A percentile compares a stretch with the other conserved stretches of the same genome.
Evolutionary conservation across 2,113 vertebrate genomes (phyloP).

Genomic region (Crypturellus undulatus): DNA sequence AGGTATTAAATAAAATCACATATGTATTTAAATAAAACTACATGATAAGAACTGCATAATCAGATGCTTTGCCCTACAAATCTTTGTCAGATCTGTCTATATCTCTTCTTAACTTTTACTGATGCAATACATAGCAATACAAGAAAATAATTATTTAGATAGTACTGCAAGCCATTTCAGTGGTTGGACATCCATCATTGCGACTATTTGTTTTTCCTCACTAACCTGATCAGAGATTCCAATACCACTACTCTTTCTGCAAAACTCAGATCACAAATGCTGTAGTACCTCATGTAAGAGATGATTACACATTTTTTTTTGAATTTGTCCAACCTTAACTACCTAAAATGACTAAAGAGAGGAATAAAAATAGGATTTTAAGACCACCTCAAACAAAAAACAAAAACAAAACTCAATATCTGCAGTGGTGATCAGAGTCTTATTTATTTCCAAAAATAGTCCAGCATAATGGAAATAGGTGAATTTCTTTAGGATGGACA

Average conservation of each 20-base stretch:
- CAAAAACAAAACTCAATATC: neutral
- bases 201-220: neutral
- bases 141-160: neutral
- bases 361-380: neutral
- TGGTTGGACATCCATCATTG: neutral
- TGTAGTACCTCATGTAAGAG: neutral
- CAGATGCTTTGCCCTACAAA: neutral
- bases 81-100: neutral
- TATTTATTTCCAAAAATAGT: neutral
- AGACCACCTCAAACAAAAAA: neutral
- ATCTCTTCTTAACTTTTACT: neutral
- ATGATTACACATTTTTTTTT: conserved; percentile 43
- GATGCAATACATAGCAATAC: neutral
- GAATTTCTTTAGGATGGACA: neutral
- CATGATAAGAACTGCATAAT: neutral
- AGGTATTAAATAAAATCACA: neutral
- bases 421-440: neutral
- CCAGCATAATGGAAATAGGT: neutral
- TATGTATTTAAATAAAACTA: neutral
- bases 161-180: neutral
- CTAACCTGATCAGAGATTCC: conserved; percentile 29
- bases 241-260: neutral
- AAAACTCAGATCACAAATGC: conserved; percentile 1
- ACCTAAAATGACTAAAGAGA: neutral
- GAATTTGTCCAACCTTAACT: neutral